Percentiles rank a stretch among this genome's conserved stretches.
Evolutionary conservation across 2,113 vertebrate species (phyloP).

Genomic region (Pteronura brasiliensis): DNA sequence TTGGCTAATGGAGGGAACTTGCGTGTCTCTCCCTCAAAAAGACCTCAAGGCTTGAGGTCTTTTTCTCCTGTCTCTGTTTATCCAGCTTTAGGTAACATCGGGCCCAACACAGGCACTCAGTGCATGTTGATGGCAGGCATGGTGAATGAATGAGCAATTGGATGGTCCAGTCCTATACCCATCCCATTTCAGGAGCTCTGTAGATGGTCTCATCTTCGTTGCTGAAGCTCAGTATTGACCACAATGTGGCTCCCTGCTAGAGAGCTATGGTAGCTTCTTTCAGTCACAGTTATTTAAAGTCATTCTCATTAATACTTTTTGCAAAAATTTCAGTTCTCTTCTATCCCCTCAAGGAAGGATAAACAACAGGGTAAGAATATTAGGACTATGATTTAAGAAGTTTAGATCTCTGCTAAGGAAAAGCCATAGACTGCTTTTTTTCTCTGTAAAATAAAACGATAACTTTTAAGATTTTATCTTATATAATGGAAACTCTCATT

Average conservation of each 20-base stretch:
- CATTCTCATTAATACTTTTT: background rate
- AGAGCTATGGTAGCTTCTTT: background rate
- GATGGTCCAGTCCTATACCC: too few species aligned
- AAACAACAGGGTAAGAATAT: background rate
- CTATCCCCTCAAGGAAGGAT: background rate
- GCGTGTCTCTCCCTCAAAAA: background rate
- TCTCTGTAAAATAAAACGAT: conserved; percentile 16
- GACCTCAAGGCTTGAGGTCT: background rate
- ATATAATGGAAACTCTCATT: background rate
- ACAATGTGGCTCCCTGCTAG: background rate
- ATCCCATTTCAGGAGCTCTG: background rate
- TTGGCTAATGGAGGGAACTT: background rate
- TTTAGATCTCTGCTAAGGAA: background rate
- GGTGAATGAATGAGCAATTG: background rate
- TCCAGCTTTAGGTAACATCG: background rate
- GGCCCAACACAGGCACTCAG: rapidly evolving
- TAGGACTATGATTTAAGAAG: background rate
- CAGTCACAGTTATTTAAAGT: background rate
- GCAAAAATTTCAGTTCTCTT: background rate
- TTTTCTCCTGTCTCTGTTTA: background rate
- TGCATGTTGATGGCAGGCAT: rapidly evolving
- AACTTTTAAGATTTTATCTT: conserved; percentile 1
- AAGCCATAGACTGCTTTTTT: background rate
- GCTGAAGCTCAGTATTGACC: background rate
- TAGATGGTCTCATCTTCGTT: background rate